Conservation (phyloP, 2,113 vertebrate species). For the Gasterosteus nipponicus region DNA sequence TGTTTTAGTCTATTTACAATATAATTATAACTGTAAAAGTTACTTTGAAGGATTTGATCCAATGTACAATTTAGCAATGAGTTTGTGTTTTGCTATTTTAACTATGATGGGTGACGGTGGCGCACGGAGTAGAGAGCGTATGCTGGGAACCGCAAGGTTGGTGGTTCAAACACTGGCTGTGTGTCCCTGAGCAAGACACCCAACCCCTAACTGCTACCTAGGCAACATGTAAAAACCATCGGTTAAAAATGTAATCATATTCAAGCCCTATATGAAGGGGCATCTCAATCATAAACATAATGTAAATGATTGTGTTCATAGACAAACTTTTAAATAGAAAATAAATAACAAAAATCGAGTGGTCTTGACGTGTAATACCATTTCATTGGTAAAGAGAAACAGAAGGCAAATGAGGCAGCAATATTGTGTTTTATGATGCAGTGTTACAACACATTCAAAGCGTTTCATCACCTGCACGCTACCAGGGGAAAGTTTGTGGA, state of each 20-base stretch:
- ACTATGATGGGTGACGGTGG: no score
- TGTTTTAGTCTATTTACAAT: background rate
- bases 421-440: constrained; percentile 32
- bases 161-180: no score
- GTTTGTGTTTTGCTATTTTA: background rate
- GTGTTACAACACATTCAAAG: constrained; percentile 11
- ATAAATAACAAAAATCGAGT: constrained; percentile 18
- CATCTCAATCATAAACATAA: background rate
- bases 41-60: background rate
- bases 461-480: background rate
- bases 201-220: no score
- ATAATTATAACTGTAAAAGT: background rate
- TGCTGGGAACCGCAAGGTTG: no score
- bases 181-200: no score
- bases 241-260: no score
- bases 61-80: background rate
- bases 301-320: background rate
- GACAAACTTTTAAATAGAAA: background rate
- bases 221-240: no score
- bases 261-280: background rate
- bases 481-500: background rate
- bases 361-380: constrained; percentile 26
- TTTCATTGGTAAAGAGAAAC: constrained; percentile 24
- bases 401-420: constrained; percentile 38
- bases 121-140: no score